Conservation (phyloP, 2,888 invertebrate species). For the Tipula unca region DNA sequence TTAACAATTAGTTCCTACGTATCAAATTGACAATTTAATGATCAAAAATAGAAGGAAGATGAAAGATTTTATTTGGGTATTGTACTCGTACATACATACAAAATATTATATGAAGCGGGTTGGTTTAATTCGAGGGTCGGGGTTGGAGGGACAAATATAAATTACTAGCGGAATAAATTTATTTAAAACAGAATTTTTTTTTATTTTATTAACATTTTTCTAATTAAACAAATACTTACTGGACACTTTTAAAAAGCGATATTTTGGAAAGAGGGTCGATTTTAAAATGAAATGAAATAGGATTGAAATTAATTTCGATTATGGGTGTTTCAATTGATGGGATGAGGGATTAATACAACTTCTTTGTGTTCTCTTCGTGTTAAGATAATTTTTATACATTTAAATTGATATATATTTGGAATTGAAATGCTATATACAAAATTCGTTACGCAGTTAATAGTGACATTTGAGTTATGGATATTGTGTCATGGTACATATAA, state of each 20-base stretch:
- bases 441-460: too few species aligned
- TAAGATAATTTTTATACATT: too few species aligned
- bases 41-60: neutral
- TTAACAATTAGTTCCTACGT: slow-evolving; percentile 8
- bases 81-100: too few species aligned
- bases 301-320: neutral
- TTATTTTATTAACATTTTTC: neutral
- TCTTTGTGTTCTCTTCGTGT: too few species aligned
- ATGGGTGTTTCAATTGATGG: neutral
- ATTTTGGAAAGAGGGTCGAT: neutral
- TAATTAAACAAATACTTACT: neutral
- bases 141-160: neutral
- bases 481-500: too few species aligned
- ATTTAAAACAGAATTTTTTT: neutral
- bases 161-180: neutral
- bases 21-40: slow-evolving; percentile 14
- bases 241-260: neutral
- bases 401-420: too few species aligned
- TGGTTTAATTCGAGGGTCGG: neutral
- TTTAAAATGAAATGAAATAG: neutral
- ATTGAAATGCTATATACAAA: too few species aligned
- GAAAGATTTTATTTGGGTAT: neutral
- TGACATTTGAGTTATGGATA: too few species aligned
- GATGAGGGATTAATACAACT: neutral
- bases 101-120: neutral